A percentile compares a stretch with the other conserved stretches of the same genome.
These are phyloP conservation scores for Panthera leo DNA, from an alignment of 2,113 vertebrate genomes.

Conservation along the genomic window DNA sequence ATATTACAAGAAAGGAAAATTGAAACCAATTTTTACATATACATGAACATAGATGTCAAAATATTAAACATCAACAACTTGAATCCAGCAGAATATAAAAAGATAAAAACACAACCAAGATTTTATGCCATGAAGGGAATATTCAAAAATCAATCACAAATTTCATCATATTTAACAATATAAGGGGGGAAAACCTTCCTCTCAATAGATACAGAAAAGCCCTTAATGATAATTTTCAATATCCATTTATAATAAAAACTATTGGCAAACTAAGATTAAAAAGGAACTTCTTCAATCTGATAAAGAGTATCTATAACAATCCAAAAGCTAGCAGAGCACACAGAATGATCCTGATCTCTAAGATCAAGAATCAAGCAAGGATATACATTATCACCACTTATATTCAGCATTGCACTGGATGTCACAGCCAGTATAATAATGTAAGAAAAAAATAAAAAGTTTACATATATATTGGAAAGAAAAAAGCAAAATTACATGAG, in stretches of 20 bases:
- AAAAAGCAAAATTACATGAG: slow-evolving; percentile 7
- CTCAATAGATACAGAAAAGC: neutral
- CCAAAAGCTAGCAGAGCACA: neutral
- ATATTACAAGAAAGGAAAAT: slow-evolving; percentile 13
- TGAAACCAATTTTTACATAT: neutral
- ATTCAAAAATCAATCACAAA: neutral
- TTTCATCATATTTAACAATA: neutral
- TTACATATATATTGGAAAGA: neutral
- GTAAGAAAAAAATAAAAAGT: neutral
- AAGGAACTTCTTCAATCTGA: neutral
- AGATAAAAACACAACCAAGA: neutral
- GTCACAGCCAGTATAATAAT: neutral
- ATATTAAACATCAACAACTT: neutral
- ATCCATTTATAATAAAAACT: neutral
- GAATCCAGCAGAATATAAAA: neutral
- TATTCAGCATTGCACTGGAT: neutral
- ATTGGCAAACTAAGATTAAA: slow-evolving; percentile 2
- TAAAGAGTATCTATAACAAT: neutral
- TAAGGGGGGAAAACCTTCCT: neutral
- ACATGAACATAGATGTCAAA: neutral
- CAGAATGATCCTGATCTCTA: neutral
- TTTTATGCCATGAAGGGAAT: neutral
- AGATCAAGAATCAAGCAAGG: neutral
- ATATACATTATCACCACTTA: neutral
- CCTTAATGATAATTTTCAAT: neutral